Conservation (phyloP, 2,888 invertebrate genomes). For the Hybos culiciformis region DNA sequence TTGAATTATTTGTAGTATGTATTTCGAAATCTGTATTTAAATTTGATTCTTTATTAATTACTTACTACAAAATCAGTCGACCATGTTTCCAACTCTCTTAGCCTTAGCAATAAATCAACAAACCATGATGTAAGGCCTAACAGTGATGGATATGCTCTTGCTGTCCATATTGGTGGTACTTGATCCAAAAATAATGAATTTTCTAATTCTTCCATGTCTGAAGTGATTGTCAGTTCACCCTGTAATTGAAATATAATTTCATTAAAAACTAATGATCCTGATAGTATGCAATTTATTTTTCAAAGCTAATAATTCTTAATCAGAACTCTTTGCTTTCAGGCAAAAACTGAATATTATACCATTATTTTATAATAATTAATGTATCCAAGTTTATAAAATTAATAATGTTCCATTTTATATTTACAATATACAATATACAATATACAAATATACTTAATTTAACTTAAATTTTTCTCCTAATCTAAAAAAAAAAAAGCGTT, state of each 20-base stretch:
- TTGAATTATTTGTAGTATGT: not conserved
- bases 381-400: too few relatives aligned
- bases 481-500: too few relatives aligned
- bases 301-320: too few relatives aligned
- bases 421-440: too few relatives aligned
- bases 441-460: too few relatives aligned
- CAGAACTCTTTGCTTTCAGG: not conserved
- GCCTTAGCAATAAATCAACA: slow-evolving; percentile 71
- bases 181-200: slow-evolving; percentile 86
- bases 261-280: too few relatives aligned
- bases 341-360: not conserved
- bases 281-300: too few relatives aligned
- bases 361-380: too few relatives aligned
- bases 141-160: slow-evolving; percentile 82
- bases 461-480: too few relatives aligned
- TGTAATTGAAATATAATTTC: slow-evolving; percentile 27
- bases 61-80: slow-evolving; percentile 83
- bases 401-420: too few relatives aligned
- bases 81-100: slow-evolving; percentile 87
- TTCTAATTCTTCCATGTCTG: slow-evolving; percentile 91
- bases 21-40: not conserved
- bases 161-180: slow-evolving; percentile 79
- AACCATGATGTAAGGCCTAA: slow-evolving; percentile 84
- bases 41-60: slow-evolving; percentile 4
- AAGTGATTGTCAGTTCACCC: slow-evolving; percentile 92